Evolutionary conservation across 2,888 invertebrate genomes (phyloP).

Genomic region (Clostera curtula): DNA sequence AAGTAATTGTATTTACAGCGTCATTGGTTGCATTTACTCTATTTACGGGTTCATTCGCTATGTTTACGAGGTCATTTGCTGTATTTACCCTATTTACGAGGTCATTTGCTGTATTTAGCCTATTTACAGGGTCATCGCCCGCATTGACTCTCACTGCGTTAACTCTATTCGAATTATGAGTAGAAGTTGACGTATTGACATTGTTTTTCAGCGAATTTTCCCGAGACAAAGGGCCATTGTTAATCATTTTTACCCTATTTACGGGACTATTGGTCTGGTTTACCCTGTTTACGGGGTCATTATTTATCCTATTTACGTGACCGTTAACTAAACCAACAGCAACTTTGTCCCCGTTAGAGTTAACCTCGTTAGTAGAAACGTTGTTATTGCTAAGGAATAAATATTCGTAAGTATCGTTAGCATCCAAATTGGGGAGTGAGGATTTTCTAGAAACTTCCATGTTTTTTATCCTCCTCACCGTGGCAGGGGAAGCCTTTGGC

Average conservation of each 20-base stretch:
- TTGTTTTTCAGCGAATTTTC: no score
- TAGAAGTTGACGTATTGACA: no score
- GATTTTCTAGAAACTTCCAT: constrained; percentile 49
- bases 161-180: no score
- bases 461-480: constrained; percentile 36
- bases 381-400: constrained; percentile 45
- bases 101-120: no score
- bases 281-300: constrained; percentile 12
- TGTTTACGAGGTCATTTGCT: constrained; percentile 12
- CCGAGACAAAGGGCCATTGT: no score
- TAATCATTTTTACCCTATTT: no score
- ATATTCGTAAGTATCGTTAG: constrained; percentile 52
- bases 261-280: no score
- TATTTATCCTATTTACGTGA: constrained; percentile 5
- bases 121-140: no score
- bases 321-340: no score
- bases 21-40: constrained; percentile 8
- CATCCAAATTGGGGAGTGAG: constrained; percentile 54
- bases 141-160: no score
- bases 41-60: constrained; percentile 9
- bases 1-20: constrained; percentile 11
- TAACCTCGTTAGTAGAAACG: constrained; percentile 11
- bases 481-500: constrained; percentile 31
- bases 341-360: constrained; percentile 19
- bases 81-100: constrained; percentile 6